Base-by-base conservation (phyloP, 2,113 vertebrate genomes). In the Rhea americana region DNA sequence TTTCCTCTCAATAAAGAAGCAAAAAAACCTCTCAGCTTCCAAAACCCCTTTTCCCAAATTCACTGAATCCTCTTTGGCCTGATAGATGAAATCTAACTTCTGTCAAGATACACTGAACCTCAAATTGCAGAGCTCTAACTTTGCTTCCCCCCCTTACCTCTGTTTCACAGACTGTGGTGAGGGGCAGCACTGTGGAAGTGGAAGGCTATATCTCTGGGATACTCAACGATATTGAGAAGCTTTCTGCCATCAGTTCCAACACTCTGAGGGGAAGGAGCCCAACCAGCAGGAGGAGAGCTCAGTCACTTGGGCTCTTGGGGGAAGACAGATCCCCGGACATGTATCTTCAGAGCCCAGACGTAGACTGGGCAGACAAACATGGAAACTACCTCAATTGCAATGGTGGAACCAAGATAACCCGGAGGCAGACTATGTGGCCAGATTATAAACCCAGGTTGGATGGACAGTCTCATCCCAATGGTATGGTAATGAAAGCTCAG, bases 221-320 rank as follows among this genome's bases (percentile, higher is more conserved):
- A 96, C 98, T 99, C 96, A 98, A 97, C 0, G 99, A 99, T 75
- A 99, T 99, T 98, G 99, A 98, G 97, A 99, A 99, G 53, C 97
- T 99, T 77, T 99, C 99, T 2, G 98, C 99, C 96, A 99, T 98
- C 97, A 99, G 99, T 67, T 99, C 99, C 4, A 99, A 99, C 94
- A 99, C 99, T 41, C 91, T 99, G 75, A 97, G 99, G 48, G 98
- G 98, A 91, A 98, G 98, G 91, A 99, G 99, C 94, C 97, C 98
- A 65, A 98, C 98, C 25, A 99, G 98, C 24, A 98, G 99, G 88
- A 98, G 99, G 94, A 98, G 99, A 94, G 99, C 99, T 4, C 99
- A 99, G 96, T 99, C 99, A 17, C 97, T 99, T 18, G 99, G 98
- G 70, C 98, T 99, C 28, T 97, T 99, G 81, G 99, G 99, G 5